A percentile compares a stretch with the other conserved stretches of the same genome.
Conservation (phyloP, 37 sponge, comb jelly and placozoan species). For the Eunapius fragilis region DNA sequence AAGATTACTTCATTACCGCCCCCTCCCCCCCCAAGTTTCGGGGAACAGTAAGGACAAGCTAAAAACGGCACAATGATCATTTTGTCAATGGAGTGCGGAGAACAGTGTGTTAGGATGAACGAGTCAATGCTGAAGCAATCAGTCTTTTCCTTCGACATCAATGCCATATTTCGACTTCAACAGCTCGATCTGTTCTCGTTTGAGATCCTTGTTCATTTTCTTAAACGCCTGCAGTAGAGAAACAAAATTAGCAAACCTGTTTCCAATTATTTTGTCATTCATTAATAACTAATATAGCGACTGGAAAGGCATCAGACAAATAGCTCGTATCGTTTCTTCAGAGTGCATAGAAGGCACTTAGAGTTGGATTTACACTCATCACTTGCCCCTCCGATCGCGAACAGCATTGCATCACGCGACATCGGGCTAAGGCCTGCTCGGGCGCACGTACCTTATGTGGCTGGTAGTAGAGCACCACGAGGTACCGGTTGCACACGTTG, state of each 20-base stretch:
- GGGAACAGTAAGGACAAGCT: too few species aligned
- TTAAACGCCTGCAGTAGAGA: conserved; percentile 78
- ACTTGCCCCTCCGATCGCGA: conserved; percentile 5
- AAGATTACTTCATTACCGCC: too few species aligned
- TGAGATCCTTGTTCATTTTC: conserved; percentile 94
- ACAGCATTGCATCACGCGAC: too few species aligned
- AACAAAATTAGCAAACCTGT: not conserved
- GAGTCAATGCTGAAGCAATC: not conserved
- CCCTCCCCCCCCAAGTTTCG: too few species aligned
- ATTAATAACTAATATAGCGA: not conserved
- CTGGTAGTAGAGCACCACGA: conserved; percentile 99
- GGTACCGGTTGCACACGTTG: conserved; percentile 99
- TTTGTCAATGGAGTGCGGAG: not conserved
- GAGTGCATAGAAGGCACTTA: not conserved
- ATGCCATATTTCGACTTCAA: conserved; percentile 97
- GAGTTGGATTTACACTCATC: conserved; percentile 52
- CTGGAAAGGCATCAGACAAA: conserved; percentile 23
- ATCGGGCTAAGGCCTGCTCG: too few species aligned
- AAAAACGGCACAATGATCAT: too few species aligned
- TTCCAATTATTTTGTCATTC: not conserved
- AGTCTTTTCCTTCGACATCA: conserved; percentile 66
- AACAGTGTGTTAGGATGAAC: not conserved
- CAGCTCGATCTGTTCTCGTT: conserved; percentile 91
- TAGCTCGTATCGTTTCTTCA: conserved; percentile 13
- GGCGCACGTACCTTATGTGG: conserved; percentile 90